Conservation (phyloP, 1,140 invertebrate species). For the Formica exsecta region DNA sequence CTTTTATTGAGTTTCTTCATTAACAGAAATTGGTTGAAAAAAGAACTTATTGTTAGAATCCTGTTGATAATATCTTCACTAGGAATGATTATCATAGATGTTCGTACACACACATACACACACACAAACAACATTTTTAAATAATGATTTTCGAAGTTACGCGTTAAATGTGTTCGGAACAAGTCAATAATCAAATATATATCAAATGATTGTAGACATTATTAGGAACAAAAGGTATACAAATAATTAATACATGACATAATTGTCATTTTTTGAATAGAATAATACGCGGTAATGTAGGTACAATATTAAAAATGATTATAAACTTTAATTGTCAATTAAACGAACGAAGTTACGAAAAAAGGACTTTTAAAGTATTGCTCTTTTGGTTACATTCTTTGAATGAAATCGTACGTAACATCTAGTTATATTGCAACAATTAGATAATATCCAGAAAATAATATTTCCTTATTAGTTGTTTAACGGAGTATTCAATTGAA, state of each 20-base stretch:
- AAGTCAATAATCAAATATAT: slow-evolving; percentile 55
- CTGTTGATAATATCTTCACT: neutral
- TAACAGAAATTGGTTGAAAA: neutral
- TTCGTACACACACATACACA: neutral
- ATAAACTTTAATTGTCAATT: slow-evolving; percentile 29
- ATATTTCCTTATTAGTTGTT: neutral
- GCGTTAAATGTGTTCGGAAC: slow-evolving; percentile 47
- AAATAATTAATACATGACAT: slow-evolving; percentile 2
- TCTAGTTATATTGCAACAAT: neutral
- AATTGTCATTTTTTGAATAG: neutral
- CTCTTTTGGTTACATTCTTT: neutral
- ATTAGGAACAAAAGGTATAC: neutral
- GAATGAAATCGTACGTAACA: neutral
- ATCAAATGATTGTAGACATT: slow-evolving; percentile 35
- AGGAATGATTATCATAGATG: neutral
- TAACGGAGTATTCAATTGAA: neutral
- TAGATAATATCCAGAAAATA: neutral
- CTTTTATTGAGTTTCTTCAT: neutral
- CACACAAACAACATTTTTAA: neutral
- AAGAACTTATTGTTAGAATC: neutral
- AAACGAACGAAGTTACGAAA: neutral
- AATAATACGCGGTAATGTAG: slow-evolving; percentile 18
- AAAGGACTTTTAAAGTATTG: neutral
- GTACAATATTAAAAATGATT: slow-evolving; percentile 31
- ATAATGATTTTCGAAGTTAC: slow-evolving; percentile 6